Evolutionary conservation across 2,797 vertebrate species (phyloP), one percentile per base, ranked within the genome.

Genomic region (Denticeps clupeoides): DNA sequence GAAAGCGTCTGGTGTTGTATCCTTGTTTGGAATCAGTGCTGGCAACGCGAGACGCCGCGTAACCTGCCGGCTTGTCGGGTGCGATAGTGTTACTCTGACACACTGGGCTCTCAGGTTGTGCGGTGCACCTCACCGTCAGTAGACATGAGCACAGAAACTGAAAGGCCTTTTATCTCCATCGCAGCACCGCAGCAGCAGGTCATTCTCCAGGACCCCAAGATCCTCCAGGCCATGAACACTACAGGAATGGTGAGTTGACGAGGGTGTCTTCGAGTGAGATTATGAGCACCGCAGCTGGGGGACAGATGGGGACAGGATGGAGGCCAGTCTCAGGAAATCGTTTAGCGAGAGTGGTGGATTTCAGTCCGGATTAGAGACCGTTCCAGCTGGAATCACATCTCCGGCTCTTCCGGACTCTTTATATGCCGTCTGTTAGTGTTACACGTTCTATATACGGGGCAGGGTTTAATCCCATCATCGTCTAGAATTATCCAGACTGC

Each of bases 171-270:
- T 32, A 1, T 59, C 7, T 53, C 16, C 8, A 19, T 6, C 9
- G 2, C 76, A 95, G 92, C 88, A 57, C 73, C 89, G 60, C 91
- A 93, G 65, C 93, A 89, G 75, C 94, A 97, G 79, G 93, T 99
- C 73, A 90, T 97, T 64, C 87, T 99, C 64, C 92, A 89, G 59
- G 94, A 99, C 65, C 75, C 87, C 32, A 97, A 99, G 74, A 74
- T 93, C 58, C 79, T 99, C 49, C 93, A 92, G 10, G 93, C 96
- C 67, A 95, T 99, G 91, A 88, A 79, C 64, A 73, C 89, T 1
- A 91, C 92, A 0, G 89, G 90, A 73, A 96, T 97, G 93, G 94
- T 96, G 73, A 85, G 2, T 9, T n/a, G n/a, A n/a, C n/a, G n/a
- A n/a, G n/a, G n/a, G n/a, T 10, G 10, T 10, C 10, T 28, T 10